Base-by-base conservation (phyloP, 2,113 vertebrate genomes). In the Macroglossus sobrinus region DNA sequence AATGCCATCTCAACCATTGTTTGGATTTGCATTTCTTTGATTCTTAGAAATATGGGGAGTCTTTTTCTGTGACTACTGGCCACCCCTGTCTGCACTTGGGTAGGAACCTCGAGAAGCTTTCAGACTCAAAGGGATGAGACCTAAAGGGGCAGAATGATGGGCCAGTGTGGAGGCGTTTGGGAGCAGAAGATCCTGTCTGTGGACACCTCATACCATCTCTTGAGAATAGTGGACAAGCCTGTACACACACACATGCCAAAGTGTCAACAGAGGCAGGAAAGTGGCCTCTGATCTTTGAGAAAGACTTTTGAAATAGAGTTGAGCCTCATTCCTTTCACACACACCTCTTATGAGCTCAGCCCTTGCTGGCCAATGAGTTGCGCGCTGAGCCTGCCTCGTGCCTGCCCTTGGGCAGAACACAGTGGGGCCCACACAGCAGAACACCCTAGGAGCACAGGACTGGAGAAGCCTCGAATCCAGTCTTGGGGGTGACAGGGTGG, bases 181-280 rank as follows among this genome's bases (percentile, higher is more conserved):
- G 19, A 30, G 26, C 12, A 26, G 13, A 68, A 30, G 38, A 8
- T 38, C 40, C 66, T 33, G 45, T 61, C 72, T 80, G 9, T 3
- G 13, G 50, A 57, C 0, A n/a, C 30, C 19, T 89, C 4, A 3
- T 4, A 7, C 85, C 2, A n/a, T 8, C 55, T 40, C 75, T 9
- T 18, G 28, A 35, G 57, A 50, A 30, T 12, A 7, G 50, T 30
- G 1, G 59, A 63, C n/a, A 55, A 72, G 35, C 0, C 19, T 1
- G 43, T 15, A 43, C 13, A 66, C 78, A 21, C 33, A 21, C 33
- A 11, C 0, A 26, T 4, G 47, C 0, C 0, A 0, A 75, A 30
- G 6, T 26, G 28, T 4, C 28, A 76, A 64, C 19, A 3, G 43
- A n/a, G 35, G 64, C 43, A 59, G 16, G 45, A 40, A 11, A 64